A percentile compares a stretch with the other conserved stretches of the same genome.
Conservation (phyloP, 1,140 invertebrate species). For the Himalopsyche phryganea region DNA sequence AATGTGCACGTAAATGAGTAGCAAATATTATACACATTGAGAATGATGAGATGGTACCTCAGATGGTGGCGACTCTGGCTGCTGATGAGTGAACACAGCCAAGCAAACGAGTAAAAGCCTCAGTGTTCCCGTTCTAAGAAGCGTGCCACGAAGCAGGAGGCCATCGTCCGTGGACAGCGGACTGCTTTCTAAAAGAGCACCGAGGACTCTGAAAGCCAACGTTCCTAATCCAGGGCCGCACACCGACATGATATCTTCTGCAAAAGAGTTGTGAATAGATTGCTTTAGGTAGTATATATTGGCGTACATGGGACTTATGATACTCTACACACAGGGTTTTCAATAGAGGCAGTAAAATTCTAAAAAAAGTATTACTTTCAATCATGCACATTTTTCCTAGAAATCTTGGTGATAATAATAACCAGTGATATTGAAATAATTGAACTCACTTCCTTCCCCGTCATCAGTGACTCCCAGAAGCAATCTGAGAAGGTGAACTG, state of each 20-base stretch:
- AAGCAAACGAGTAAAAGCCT: conserved; percentile 81
- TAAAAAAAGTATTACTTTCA: background rate
- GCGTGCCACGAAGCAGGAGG: conserved; percentile 69
- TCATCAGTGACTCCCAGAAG: conserved; percentile 87
- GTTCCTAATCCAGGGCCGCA: conserved; percentile 77
- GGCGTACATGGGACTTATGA: too few species aligned
- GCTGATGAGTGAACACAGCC: conserved; percentile 85
- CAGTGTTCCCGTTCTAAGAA: conserved; percentile 78
- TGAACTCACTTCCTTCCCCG: conserved; percentile 74
- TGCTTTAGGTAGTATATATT: background rate
- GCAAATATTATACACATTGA: too few species aligned
- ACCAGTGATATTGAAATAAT: background rate
- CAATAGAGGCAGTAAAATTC: background rate
- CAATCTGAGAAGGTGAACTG: conserved; percentile 79
- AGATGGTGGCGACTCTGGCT: conserved; percentile 43
- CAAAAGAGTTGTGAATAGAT: conserved; percentile 5
- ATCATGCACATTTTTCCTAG: background rate
- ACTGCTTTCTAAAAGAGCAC: conserved; percentile 73
- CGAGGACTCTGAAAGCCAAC: conserved; percentile 82
- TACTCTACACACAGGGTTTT: too few species aligned
- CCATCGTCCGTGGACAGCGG: conserved; percentile 81
- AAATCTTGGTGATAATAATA: background rate
- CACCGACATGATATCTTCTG: conserved; percentile 60
- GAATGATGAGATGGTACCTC: too few species aligned
- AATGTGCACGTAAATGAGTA: too few species aligned